Conservation (phyloP, 2,888 invertebrate genomes). For the Alitta virens region DNA sequence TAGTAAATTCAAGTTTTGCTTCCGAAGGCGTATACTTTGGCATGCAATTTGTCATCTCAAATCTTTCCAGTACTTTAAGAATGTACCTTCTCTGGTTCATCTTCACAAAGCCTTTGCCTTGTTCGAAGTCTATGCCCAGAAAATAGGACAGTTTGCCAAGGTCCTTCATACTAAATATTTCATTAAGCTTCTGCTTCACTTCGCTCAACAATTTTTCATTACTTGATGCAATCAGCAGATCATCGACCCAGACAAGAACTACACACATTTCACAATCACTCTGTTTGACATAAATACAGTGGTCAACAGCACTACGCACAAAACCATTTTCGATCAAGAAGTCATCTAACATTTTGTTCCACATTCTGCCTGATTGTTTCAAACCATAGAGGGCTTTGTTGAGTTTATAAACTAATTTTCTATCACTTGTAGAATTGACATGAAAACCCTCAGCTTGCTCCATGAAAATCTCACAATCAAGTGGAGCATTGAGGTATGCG, state of each 20-base stretch:
- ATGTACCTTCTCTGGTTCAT: not conserved
- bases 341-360: no score
- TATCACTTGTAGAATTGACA: no score
- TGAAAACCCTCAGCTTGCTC: no score
- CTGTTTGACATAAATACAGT: not conserved
- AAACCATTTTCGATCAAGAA: no score
- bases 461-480: no score
- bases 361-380: no score
- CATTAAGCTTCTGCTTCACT: not conserved
- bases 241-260: slow-evolving; percentile 32
- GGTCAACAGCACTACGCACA: no score
- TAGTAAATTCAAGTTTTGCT: no score
- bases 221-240: slow-evolving; percentile 14
- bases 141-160: not conserved
- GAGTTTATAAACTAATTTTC: no score
- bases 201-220: not conserved
- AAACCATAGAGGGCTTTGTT: no score
- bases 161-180: slow-evolving; percentile 4
- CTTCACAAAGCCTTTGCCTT: not conserved
- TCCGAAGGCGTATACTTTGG: no score
- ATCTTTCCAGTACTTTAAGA: not conserved
- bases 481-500: no score
- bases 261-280: not conserved
- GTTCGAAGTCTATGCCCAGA: slow-evolving; percentile 3
- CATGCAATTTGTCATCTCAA: not conserved